Percentiles rank a stretch among this genome's conserved stretches.
These are phyloP conservation scores for Trimorus sp. DNA, from an alignment of 2,888 invertebrate genomes.

Conservation along the genomic window DNA sequence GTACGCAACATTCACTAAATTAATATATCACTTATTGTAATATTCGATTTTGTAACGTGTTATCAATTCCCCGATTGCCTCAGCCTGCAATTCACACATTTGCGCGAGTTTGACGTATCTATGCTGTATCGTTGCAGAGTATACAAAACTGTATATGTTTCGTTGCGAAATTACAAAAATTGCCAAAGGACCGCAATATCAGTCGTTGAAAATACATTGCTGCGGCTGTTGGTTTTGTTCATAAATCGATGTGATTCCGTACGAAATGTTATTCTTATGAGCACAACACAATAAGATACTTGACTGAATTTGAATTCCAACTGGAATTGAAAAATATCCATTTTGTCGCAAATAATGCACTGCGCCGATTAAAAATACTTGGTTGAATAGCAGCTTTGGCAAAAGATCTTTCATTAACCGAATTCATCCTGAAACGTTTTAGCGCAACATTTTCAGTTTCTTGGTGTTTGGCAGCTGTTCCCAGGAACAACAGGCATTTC, in stretches of 20 bases:
- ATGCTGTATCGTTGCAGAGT: slow-evolving; percentile 10
- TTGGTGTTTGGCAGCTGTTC: slow-evolving; percentile 82
- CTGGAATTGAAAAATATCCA: too few relatives aligned
- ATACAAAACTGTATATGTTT: background rate
- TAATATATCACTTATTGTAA: slow-evolving; percentile 31
- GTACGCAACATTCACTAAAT: slow-evolving; percentile 33
- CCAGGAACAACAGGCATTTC: slow-evolving; percentile 84
- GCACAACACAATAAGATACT: too few relatives aligned
- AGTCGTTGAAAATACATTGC: too few relatives aligned
- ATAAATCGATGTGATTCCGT: too few relatives aligned
- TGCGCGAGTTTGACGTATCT: background rate
- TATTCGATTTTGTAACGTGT: slow-evolving; percentile 24
- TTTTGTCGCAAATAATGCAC: too few relatives aligned
- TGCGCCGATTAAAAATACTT: too few relatives aligned
- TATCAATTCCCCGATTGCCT: slow-evolving; percentile 15
- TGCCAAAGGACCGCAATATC: too few relatives aligned
- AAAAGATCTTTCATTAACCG: slow-evolving; percentile 53
- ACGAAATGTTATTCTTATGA: too few relatives aligned
- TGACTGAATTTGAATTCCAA: too few relatives aligned
- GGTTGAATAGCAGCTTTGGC: slow-evolving; percentile 42
- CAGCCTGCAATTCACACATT: background rate
- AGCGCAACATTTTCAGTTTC: slow-evolving; percentile 77
- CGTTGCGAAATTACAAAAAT: background rate
- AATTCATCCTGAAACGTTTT: slow-evolving; percentile 42
- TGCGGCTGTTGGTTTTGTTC: too few relatives aligned